Evolutionary conservation across 23 tunicate genomes (phyloP), one percentile per base, ranked within the genome.

Genomic region (Halocynthia aurantium): DNA sequence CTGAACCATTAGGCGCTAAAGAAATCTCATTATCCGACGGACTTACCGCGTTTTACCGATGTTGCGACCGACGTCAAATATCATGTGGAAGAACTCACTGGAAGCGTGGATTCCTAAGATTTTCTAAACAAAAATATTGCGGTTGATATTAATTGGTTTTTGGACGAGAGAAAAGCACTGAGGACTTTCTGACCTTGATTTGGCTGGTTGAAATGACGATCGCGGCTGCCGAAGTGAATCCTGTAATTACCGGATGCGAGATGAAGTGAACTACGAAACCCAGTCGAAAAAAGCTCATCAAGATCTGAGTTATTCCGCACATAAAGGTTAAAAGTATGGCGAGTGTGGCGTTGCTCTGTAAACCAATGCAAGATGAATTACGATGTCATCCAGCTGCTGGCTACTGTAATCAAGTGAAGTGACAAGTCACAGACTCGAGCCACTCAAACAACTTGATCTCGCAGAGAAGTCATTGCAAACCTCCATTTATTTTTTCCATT

Each of bases 231-330:
- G 86, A 85, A 50, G 81, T 86, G 77, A 91, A 91, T 7, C 91
- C 97, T 10, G 80, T 75, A 57, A 91, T 91, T 8, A 91, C 97
- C 15, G 97, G 89, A 81, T 91, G 90, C 40, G 97, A 91, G 12
- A 91, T 82, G 69, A 81, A 91, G 12, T 84, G 81, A n/a, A 91
- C 97, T 62, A 91, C 53, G 50, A 91, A 81, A 6, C 97, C 97
- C 6, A 91, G 81, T 22, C 72, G 83, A 52, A 91, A 91, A 17
- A 91, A 51, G 9, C 87, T 83, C 86, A 91, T 86, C 21, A 77
- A 66, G 8, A 91, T 9, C 49, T 85, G 87, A 54, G 77, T 81
- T 9, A 91, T 53, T 53, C 97, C 97, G 53, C 86, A 81, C 53
- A 77, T 13, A 6, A 85, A 77, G 12, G 97, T 85, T 72, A 91